Evolutionary conservation across 2,888 invertebrate species (phyloP).

Genomic region (Pegoplata infirma): DNA sequence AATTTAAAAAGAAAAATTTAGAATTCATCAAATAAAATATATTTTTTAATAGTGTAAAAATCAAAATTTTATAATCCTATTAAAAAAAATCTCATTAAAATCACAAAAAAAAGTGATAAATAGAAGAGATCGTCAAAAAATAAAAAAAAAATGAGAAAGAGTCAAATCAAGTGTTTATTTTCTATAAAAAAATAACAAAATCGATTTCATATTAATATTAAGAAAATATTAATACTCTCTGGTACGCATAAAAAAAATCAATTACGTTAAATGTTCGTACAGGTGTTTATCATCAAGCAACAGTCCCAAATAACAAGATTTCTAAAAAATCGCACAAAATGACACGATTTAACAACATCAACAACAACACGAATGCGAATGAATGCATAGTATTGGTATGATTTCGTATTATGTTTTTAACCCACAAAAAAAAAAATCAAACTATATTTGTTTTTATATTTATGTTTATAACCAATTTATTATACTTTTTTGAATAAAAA

Average conservation of each 20-base stretch:
- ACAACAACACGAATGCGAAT: constrained; percentile 69
- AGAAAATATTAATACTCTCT: constrained; percentile 19
- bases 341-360: constrained; percentile 62
- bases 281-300: constrained; percentile 54
- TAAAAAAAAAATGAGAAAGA: not conserved
- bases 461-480: constrained; percentile 48
- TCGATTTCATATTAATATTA: constrained; percentile 6
- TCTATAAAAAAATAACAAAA: constrained; percentile 22
- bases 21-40: too few species aligned
- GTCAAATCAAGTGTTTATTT: constrained; percentile 28
- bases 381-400: constrained; percentile 77
- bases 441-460: constrained; percentile 41
- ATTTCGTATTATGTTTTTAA: constrained; percentile 76
- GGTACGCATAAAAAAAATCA: not conserved
- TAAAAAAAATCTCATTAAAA: not conserved
- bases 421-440: constrained; percentile 63
- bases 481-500: constrained; percentile 32
- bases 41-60: too few species aligned
- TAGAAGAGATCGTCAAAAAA: not conserved
- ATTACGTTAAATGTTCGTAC: constrained; percentile 15
- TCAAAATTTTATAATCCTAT: not conserved
- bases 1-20: too few species aligned
- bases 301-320: constrained; percentile 40
- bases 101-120: not conserved
- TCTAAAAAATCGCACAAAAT: constrained; percentile 58